These are phyloP conservation scores for Muscina levida DNA, from an alignment of 2,888 invertebrate genomes.

Conservation along the genomic window DNA sequence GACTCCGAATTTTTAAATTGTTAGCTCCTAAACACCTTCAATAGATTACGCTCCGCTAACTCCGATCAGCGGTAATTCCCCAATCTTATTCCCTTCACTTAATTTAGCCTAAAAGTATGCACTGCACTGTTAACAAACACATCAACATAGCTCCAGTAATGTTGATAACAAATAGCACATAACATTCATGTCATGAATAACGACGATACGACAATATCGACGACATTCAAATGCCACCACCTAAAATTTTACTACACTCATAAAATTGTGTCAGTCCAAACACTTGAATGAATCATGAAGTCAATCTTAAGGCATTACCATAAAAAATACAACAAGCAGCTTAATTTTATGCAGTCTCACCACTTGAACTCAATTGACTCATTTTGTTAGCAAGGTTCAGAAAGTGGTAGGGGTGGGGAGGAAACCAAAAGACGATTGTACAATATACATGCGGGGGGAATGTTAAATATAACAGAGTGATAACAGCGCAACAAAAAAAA, in stretches of 20 bases:
- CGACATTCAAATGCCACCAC: background rate
- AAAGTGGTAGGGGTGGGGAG: background rate
- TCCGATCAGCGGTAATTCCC: no score
- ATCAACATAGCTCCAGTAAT: no score
- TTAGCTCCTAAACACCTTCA: no score
- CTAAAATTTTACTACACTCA: constrained; percentile 6
- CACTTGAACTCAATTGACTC: constrained; percentile 1
- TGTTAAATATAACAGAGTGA: background rate
- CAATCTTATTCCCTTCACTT: no score
- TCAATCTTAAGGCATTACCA: constrained; percentile 6
- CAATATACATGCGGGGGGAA: background rate
- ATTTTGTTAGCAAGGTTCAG: background rate
- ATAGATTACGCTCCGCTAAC: no score
- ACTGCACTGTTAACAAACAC: no score
- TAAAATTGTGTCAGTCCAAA: background rate
- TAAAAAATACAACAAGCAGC: background rate
- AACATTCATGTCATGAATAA: no score
- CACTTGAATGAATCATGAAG: background rate
- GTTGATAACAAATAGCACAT: no score
- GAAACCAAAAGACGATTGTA: background rate
- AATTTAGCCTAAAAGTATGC: no score
- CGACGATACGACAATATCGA: background rate
- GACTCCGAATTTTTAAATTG: no score
- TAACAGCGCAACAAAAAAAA: constrained; percentile 1
- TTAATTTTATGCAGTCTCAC: background rate